Evolutionary conservation across 35 echinoderm and acorn worm species (phyloP).

Genomic region (Strongylocentrotus purpuratus): DNA sequence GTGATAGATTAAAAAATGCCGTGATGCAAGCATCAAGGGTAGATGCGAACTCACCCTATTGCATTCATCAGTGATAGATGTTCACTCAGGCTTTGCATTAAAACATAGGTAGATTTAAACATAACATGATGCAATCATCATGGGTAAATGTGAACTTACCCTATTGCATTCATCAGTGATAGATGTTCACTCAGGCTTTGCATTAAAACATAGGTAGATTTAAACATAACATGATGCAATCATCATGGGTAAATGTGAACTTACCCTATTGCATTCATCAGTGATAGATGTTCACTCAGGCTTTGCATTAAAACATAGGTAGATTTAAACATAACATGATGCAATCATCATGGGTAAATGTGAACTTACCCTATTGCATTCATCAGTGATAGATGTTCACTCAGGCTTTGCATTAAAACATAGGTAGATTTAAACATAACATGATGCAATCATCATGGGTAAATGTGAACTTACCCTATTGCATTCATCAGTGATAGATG

Average conservation of each 20-base stretch:
- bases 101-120: background rate
- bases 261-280: too few species aligned
- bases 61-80: background rate
- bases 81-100: background rate
- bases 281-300: too few species aligned
- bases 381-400: too few species aligned
- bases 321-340: background rate
- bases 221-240: background rate
- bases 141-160: background rate
- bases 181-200: background rate
- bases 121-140: background rate
- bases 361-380: too few species aligned
- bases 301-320: too few species aligned
- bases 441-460: too few species aligned
- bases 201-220: too few species aligned
- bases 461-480: too few species aligned
- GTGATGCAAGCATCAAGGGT: background rate
- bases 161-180: too few species aligned
- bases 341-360: background rate
- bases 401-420: too few species aligned
- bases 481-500: too few species aligned
- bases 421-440: too few species aligned
- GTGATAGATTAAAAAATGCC: background rate
- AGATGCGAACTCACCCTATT: background rate
- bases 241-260: background rate